Evolutionary conservation across 1,140 invertebrate species (phyloP).

Genomic region (Cyphomyrmex costatus): DNA sequence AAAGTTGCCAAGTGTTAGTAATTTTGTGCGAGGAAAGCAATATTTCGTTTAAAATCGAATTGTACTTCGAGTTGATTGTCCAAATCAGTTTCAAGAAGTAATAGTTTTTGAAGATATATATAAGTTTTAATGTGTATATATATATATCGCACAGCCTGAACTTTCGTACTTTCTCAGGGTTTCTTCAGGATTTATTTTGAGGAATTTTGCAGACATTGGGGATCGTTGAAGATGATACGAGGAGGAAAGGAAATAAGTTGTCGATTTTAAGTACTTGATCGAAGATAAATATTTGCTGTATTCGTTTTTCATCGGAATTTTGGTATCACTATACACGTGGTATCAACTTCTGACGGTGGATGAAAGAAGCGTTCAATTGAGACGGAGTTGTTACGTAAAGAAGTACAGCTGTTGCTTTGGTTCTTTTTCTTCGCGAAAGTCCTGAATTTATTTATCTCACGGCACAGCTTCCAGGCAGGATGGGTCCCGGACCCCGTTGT

Average conservation of each 20-base stretch:
- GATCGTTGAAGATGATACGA: background rate
- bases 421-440: conserved; percentile 52
- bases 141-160: background rate
- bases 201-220: background rate
- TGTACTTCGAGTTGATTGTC: background rate
- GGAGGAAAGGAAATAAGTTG: background rate
- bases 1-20: background rate
- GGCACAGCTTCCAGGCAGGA: conserved; percentile 55
- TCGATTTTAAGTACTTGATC: background rate
- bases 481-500: conserved; percentile 72
- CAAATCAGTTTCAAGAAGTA: background rate
- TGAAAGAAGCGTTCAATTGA: conserved; percentile 27
- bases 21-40: background rate
- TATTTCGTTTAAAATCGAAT: background rate
- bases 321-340: background rate
- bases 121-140: background rate
- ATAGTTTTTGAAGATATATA: background rate
- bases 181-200: background rate
- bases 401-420: conserved; percentile 31
- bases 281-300: conserved; percentile 11
- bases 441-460: conserved; percentile 72
- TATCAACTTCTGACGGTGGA: background rate
- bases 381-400: conserved; percentile 49
- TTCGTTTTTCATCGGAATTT: conserved; percentile 17
- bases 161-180: background rate